These are phyloP conservation scores for Chorisops tibialis DNA, from an alignment of 2,888 invertebrate species.

Conservation along the genomic window DNA sequence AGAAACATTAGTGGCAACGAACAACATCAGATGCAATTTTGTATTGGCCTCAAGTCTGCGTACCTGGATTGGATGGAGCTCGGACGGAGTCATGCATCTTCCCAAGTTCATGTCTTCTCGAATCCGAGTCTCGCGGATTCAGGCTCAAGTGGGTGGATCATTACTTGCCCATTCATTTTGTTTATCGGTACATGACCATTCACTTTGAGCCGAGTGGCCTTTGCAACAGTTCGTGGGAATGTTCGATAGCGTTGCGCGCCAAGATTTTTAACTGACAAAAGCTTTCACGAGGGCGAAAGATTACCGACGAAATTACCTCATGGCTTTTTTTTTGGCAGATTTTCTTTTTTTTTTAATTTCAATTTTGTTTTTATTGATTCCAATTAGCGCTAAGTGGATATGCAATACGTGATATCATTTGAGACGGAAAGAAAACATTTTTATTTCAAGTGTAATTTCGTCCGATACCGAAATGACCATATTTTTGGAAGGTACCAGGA, in stretches of 20 bases:
- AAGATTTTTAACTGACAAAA: no score
- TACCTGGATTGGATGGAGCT: not conserved
- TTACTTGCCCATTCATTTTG: constrained; percentile 32
- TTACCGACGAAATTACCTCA: no score
- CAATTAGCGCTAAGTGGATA: no score
- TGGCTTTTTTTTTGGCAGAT: no score
- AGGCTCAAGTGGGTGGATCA: constrained; percentile 30
- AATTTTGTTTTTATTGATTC: no score
- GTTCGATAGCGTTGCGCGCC: not conserved
- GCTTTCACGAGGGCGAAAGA: no score
- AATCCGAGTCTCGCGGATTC: constrained; percentile 12
- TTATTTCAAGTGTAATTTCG: no score
- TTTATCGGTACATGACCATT: constrained; percentile 32
- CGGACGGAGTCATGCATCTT: constrained; percentile 1
- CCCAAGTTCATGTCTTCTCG: constrained; percentile 4
- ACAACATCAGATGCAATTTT: constrained; percentile 3
- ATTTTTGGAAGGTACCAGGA: no score
- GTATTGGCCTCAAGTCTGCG: not conserved
- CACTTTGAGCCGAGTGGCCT: constrained; percentile 21
- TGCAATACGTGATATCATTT: no score
- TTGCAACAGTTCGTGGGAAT: constrained; percentile 23
- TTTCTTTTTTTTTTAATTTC: no score
- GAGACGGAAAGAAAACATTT: no score
- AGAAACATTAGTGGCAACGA: constrained; percentile 7
- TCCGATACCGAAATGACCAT: no score